Evolutionary conservation across 2,113 vertebrate genomes (phyloP), one percentile per base, ranked within the genome.

Genomic region (Uropsilus gracilis): DNA sequence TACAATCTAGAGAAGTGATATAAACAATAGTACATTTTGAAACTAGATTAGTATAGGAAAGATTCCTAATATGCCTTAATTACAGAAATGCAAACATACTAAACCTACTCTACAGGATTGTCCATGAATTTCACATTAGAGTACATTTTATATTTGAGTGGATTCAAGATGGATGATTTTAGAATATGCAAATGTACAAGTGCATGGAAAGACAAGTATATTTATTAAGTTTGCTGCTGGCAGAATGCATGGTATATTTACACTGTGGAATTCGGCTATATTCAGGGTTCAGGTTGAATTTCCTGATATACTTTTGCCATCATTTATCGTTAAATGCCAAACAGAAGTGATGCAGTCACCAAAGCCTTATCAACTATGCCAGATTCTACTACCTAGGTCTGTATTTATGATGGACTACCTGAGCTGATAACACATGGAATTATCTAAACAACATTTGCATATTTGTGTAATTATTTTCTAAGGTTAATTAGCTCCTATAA

Each of bases 401-500:
- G 98, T 97, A 98, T 98, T 97, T 98, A 98, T 99, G 98, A 99
- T 99, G 99, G 99, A 99, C 98, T 99, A 99, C 99, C 98, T 99
- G 98, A 98, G 98, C 98, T 98, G 98, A 98, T 98, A 99, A 98
- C 98, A 98, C 97, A 98, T 96, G 98, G 98, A 99, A 99, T 99
- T 99, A 99, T 99, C 99, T 99, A 99, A 99, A 99, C 98, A 99
- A 97, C 98, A 99, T 99, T 99, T 99, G 99, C 99, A 99, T 99
- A 99, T 98, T 99, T 99, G 98, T 98, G 98, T 99, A 99, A 99
- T 99, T 99, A 99, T 99, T 99, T 99, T 98, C 99, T 98, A 99
- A 99, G 99, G 99, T 99, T 99, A 99, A 99, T 99, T 99, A 99
- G 99, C 99, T 99, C 98, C 98, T 98, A 98, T 98, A 99, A 99